Evolutionary conservation across 2,888 invertebrate species (phyloP), one percentile per base, ranked within the genome.

Genomic region (Lepidonotus clava): DNA sequence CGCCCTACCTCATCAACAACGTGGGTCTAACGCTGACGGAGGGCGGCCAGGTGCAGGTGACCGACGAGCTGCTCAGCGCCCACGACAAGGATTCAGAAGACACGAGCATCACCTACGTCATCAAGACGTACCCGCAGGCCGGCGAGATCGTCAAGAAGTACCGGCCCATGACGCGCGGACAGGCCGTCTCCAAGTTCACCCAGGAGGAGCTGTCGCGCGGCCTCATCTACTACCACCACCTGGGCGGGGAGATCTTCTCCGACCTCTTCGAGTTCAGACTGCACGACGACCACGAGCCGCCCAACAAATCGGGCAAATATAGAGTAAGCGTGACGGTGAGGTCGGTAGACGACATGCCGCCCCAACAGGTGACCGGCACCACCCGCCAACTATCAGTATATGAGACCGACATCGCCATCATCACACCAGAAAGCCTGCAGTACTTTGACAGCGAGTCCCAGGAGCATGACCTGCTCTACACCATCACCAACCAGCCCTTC

Each of bases 211-310:
- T 94, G 0, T 87, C 91, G 36, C 92, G 92, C 87, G 94, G 94
- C 36, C 91, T 92, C 76, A 91, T 94, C 40, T 94, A 93, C 89
- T 94, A 94, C 88, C 91, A 92, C 46, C 94, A 94, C 89, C 89
- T 91, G 77, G 93, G 93, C 14, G 90, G 90, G 83, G 87, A 89
- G 85, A 92, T 92, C 87, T 92, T 92, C 85, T 85, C 88, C 4
- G 94, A 94, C 88, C 89, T 90, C 21, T 93, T 94, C 89, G 90
- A 92, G 84, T 92, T 94, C 88, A 91, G 91, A 0, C 89, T 94
- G 5, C 87, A 90, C 76, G 94, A 94, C 88, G 90, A 92, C 76
- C 92, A 92, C 83, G 92, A 91, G 32, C 93, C 92, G 21, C 93
- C 94, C 21, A 94, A 94, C 87, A 91, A 91, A 87, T 94, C 94